phyloP scores from a whole-genome alignment of 2,113 vertebrate genomes.

The Rhynchopsitta pachyrhyncha region DNA sequence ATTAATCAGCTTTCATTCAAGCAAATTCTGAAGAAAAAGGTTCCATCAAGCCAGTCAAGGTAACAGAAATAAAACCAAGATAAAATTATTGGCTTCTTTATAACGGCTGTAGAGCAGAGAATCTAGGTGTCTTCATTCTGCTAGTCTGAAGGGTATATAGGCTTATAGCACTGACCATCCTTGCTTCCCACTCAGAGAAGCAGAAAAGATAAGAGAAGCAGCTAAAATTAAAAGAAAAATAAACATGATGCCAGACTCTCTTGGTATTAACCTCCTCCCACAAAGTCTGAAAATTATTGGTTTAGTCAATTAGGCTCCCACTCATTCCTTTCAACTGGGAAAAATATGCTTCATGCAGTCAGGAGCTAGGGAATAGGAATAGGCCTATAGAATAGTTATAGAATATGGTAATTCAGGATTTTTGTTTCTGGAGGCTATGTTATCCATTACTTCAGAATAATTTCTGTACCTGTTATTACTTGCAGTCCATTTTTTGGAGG shows the following conservation, averaged over 20 bases:
- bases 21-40: background rate
- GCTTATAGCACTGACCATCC: background rate
- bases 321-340: background rate
- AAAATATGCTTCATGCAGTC: background rate
- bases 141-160: background rate
- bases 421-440: background rate
- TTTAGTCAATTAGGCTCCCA: constrained; percentile 47
- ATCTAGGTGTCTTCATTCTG: background rate
- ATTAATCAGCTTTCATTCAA: background rate
- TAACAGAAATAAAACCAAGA: background rate
- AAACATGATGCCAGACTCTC: constrained; percentile 6
- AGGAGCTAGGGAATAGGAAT: background rate
- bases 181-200: background rate
- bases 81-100: background rate
- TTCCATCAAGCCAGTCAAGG: background rate
- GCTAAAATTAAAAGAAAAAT: background rate
- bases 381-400: background rate
- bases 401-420: background rate
- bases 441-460: background rate
- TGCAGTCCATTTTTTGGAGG: background rate
- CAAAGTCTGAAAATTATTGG: constrained; percentile 38
- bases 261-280: constrained; percentile 12
- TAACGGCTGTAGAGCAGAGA: background rate
- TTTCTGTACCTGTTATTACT: background rate
- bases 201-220: background rate